Evolutionary conservation across 2,797 vertebrate genomes (phyloP), one percentile per base, ranked within the genome.

Genomic region (Rhodeus uyekii): DNA sequence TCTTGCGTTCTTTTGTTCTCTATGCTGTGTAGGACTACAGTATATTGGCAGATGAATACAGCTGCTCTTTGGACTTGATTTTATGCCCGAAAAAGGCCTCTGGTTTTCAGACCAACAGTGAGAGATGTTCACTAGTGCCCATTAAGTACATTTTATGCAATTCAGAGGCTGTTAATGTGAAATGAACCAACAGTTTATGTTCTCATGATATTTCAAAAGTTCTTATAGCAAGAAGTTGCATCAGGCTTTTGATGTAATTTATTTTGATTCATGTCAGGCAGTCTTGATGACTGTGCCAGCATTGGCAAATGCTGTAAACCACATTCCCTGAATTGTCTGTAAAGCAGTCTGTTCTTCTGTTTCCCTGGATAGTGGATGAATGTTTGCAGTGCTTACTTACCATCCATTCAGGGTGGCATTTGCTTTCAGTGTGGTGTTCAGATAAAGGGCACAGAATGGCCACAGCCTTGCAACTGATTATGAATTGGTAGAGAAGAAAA

Each of bases 361-460:
- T 71, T 85, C 81, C 78, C n/a, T 34, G 64, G 73, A 46, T 24
- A 60, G 61, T 44, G 48, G 68, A 69, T 86, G 74, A 75, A 83
- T 82, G 83, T 82, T 85, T 84, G 82, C 83, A 84, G 60, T 81
- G 29, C 86, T 78, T 83, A 78, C 77, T 73, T 82, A 80, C 39
- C 69, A 85, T 81, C 76, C 79, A 82, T 85, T 67, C 86, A 78
- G 80, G 16, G 85, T 90, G 87, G 83, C 86, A 82, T 89, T 90
- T 89, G 72, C 88, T 87, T 87, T 89, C 84, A 88, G 81, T 87
- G 90, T 87, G 91, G 83, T 89, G 90, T 92, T 90, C 88, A 87
- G 82, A 87, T 81, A 90, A 88, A 88, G 85, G 64, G 46, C 73
- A 76, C 60, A 73, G 69, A 84, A 83, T 85, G 89, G 87, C 88